A percentile compares a stretch with the other conserved stretches of the same genome.
These are phyloP conservation scores for Polia nebulosa DNA, from an alignment of 2,888 invertebrate genomes.

Conservation along the genomic window DNA sequence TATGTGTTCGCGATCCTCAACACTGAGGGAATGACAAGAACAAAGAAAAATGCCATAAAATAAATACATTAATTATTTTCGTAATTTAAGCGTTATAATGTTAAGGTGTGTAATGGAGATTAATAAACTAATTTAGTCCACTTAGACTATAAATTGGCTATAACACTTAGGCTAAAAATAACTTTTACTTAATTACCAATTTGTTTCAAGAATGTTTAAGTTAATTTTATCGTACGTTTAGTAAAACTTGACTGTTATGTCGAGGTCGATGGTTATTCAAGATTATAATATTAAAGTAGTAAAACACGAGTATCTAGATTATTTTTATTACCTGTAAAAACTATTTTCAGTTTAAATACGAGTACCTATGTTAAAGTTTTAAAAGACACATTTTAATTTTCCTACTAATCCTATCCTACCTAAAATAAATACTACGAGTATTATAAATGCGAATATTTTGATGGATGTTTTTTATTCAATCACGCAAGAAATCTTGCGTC, in stretches of 20 bases:
- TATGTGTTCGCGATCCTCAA: too few species aligned
- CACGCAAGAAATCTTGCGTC: too few species aligned
- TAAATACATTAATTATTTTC: conserved; percentile 9
- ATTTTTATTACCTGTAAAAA: background rate
- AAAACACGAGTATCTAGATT: background rate
- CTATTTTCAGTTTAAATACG: too few species aligned
- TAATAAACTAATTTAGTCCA: conserved; percentile 14
- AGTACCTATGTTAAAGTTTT: background rate
- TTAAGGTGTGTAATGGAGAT: conserved; percentile 15
- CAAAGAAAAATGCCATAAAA: background rate
- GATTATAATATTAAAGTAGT: conserved; percentile 2
- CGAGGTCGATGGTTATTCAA: conserved; percentile 24
- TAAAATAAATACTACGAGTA: too few species aligned
- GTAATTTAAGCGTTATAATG: background rate
- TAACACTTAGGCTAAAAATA: conserved; percentile 21
- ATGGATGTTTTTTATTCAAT: too few species aligned
- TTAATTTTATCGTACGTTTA: conserved; percentile 31
- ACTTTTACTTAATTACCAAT: conserved; percentile 43
- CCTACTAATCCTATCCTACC: too few species aligned
- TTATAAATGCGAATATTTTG: too few species aligned
- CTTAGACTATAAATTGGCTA: conserved; percentile 20
- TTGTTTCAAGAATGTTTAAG: conserved; percentile 28
- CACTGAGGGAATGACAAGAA: too few species aligned
- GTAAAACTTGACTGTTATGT: conserved; percentile 29
- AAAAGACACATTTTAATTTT: too few species aligned